Percentiles rank a stretch among this genome's conserved stretches.
Conservation (phyloP, 2,113 vertebrate species). For the Peromyscus californicus region DNA sequence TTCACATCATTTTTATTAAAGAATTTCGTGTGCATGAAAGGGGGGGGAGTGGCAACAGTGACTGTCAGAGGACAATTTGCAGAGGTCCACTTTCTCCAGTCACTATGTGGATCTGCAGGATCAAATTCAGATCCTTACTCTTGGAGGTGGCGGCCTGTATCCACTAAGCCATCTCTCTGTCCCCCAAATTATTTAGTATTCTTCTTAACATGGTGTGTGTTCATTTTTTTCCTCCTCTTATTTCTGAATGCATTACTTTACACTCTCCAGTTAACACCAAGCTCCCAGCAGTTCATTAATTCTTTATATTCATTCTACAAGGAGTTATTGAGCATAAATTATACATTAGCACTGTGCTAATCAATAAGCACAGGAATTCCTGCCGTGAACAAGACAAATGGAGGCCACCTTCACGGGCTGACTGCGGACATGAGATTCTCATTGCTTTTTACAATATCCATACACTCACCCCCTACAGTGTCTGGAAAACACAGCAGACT, state of each 20-base stretch:
- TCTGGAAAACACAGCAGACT: background rate
- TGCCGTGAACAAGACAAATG: background rate
- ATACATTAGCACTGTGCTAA: background rate
- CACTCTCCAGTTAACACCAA: background rate
- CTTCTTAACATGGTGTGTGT: background rate
- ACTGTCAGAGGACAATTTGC: background rate
- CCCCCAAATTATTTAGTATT: background rate
- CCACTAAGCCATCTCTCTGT: background rate
- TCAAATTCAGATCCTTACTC: background rate
- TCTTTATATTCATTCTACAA: constrained; percentile 37
- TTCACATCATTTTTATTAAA: background rate
- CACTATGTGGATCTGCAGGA: background rate
- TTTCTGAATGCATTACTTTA: background rate
- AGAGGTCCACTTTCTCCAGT: background rate
- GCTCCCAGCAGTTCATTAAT: background rate
- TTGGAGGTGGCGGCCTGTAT: background rate
- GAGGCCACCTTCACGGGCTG: background rate
- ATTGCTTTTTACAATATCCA: background rate
- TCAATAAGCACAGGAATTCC: background rate
- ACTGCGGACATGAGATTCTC: background rate
- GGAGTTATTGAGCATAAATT: background rate
- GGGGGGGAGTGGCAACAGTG: background rate
- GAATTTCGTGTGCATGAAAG: background rate
- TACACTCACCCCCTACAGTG: too few species aligned
- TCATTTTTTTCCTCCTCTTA: constrained; percentile 1